Evolutionary conservation across 2,113 vertebrate genomes (phyloP), one percentile per base, ranked within the genome.

Genomic region (Centropus bengalensis): DNA sequence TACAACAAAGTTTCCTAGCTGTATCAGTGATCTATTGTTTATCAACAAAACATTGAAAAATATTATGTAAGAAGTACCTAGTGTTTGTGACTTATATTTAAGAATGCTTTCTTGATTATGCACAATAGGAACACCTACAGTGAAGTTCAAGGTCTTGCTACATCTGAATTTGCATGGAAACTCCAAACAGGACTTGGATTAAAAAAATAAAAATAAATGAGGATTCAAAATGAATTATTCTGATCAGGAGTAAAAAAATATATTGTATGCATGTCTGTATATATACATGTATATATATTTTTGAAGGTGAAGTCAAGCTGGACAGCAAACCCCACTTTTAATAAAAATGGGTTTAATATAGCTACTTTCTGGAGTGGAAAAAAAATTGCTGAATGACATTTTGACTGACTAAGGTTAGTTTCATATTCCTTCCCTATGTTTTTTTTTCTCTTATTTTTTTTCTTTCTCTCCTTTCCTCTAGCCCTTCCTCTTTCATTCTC

Each of bases 271-370:
- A 92, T 89, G 83, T 94, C 71, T 82, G 7, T 56, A 4, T 66
- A 22, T 78, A 42, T 87, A 62, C 86, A 12, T 76, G 62, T 89
- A 45, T 15, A 45, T 44, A 14, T 45, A 18, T 45, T 45, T 45
- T 45, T 45, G 76, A 93, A 84, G 15, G 16, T 60, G 60, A 96
- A 96, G 96, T 96, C 94, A 95, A 83, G 82, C 60, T 95, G 83
- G 90, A 89, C 85, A 94, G 73, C 38, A 95, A 89, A 80, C 52
- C 33, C 17, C 70, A 94, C 88, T 96, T 97, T 97, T 97, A 97
- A 97, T 98, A 97, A 97, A 97, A 97, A 96, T 94, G 86, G 88
- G 68, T 97, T 95, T 97, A 96, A 97, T 91, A 85, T 60, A 96
- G 47, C 76, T 96, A 86, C 93, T 96, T 96, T 96, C 91, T 95